Conservation (phyloP, 2,797 vertebrate species). For the Dromococcyx pavoninus region DNA sequence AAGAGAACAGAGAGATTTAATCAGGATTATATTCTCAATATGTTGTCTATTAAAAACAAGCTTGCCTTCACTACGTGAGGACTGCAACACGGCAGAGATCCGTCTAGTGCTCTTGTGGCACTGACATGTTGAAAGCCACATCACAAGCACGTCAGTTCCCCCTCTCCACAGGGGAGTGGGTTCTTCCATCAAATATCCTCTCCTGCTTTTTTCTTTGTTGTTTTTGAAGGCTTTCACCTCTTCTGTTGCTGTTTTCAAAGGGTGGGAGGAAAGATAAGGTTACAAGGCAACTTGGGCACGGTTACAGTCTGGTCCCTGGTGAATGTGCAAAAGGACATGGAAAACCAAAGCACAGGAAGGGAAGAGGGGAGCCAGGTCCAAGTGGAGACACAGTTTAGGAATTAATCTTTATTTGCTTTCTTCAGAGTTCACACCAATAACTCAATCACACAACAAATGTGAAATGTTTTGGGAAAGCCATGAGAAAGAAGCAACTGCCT, state of each 20-base stretch:
- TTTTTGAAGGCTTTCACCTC: conserved; percentile 49
- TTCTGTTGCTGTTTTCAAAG: conserved; percentile 55
- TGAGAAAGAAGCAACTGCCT: background rate
- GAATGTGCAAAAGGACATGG: background rate
- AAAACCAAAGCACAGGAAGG: background rate
- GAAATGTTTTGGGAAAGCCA: background rate
- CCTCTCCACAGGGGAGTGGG: background rate
- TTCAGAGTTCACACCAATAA: background rate
- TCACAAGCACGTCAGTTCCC: conserved; percentile 43
- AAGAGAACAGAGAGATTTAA: conserved; percentile 25
- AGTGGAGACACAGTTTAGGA: background rate
- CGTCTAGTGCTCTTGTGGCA: conserved; percentile 13
- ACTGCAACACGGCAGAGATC: background rate
- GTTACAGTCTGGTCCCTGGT: background rate
- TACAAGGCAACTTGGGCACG: background rate
- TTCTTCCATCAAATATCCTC: conserved; percentile 42
- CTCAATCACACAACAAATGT: background rate
- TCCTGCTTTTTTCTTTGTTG: background rate
- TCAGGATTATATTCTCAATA: background rate
- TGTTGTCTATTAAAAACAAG: conserved; percentile 39
- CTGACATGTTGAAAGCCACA: conserved; percentile 55
- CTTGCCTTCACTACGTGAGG: background rate
- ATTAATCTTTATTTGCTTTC: background rate
- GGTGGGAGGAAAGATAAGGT: conserved; percentile 27
- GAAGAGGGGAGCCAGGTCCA: background rate